Evolutionary conservation across 2,113 vertebrate species (phyloP).

Genomic region (Galbula dea): DNA sequence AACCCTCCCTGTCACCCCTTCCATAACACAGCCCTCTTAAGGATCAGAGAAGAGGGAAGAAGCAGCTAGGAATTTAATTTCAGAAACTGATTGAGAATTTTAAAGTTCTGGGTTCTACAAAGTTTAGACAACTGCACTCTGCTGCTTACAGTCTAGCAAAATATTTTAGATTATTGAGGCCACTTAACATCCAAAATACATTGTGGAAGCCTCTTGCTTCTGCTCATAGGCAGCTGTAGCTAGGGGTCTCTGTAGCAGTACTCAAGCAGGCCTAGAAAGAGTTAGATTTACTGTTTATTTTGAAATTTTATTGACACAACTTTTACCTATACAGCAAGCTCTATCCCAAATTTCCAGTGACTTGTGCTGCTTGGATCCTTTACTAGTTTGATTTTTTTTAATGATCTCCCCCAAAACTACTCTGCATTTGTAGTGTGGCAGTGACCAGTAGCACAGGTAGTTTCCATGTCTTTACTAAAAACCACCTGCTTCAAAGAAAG

Average conservation of each 20-base stretch:
- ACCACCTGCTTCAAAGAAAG: neutral
- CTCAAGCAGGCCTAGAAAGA: neutral
- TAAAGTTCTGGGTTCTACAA: neutral
- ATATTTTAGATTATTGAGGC: neutral
- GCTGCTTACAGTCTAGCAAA: neutral
- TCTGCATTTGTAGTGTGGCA: neutral
- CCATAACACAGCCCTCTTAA: neutral
- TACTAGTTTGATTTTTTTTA: neutral
- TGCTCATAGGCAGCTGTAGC: neutral
- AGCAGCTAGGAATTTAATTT: neutral
- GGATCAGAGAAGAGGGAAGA: neutral
- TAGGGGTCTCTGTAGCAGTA: neutral
- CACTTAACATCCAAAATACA: neutral
- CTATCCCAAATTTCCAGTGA: neutral
- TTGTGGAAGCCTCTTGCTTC: neutral
- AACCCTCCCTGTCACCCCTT: neutral
- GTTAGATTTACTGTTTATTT: neutral
- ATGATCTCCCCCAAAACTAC: neutral
- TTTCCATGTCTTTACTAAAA: neutral
- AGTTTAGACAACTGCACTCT: neutral
- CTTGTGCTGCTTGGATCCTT: neutral
- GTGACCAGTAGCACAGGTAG: neutral
- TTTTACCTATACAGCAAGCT: neutral
- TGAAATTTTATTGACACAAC: neutral
- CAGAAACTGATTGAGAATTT: neutral